Base-by-base conservation (phyloP, 64 coral and sea anemone genomes). In the Orbicella faveolata region DNA sequence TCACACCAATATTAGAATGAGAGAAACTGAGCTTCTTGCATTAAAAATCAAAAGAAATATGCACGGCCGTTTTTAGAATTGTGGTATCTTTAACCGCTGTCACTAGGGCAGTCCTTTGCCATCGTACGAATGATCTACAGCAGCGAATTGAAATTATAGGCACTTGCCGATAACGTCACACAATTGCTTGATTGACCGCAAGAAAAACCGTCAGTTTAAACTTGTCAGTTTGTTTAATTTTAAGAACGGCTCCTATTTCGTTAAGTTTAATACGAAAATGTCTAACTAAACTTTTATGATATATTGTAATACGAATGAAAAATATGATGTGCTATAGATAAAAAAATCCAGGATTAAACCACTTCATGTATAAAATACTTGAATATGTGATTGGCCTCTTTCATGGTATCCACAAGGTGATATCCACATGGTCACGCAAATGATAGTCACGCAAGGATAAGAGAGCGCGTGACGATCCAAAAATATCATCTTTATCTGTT, bases 231-330 rank as follows among this genome's bases (percentile, higher is more conserved):
- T 67, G 64, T 18, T 79, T 79, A 79, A 79, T n/a, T 53, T 23
- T 53, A 18, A 52, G 51, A 79, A 79, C 76, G 23, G 44, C 48
- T 53, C n/a, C 44, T 48, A 53, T 79, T 79, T 79, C 19, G 11
- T 76, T 19, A n/a, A 6, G 64, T 21, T 67, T 67, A 67, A 67
- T 67, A 7, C 18, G 6, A 67, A 67, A 67, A 67, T 67, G 18
- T 23, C 64, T 7, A 67, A 67, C 64, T 67, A 23, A 6, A 67
- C 17, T 18, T 21, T 64, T 23, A 79, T 23, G 23, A 79, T 79
- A 79, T 57, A 83, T 66, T 83, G 61, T 36, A 6, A 37, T 83
- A 83, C 80, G 80, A 64, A 83, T 83, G 80, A 17, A 63, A 83
- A 79, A 82, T 63, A 55, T 63, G 33, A 21, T n/a, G 64, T 67